These are phyloP conservation scores for Sebastes nivosus DNA, from an alignment of 2,797 vertebrate species.

Conservation along the genomic window DNA sequence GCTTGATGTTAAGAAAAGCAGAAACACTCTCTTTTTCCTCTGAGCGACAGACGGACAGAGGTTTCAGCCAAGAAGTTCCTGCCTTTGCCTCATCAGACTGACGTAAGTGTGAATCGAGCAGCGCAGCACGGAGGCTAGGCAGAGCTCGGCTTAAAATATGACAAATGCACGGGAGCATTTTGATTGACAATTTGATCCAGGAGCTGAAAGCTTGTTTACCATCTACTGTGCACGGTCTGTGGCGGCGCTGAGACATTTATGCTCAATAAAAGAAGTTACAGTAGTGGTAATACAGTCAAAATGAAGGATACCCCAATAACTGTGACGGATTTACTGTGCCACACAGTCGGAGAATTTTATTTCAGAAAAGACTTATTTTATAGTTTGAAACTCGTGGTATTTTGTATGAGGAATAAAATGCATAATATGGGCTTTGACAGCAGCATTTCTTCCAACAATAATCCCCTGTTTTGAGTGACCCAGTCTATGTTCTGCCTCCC, in stretches of 20 bases:
- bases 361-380: conserved; percentile 29
- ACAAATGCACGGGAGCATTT: conserved; percentile 17
- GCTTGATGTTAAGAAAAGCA: conserved; percentile 54
- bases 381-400: conserved; percentile 13
- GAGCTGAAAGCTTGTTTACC: conserved; percentile 65
- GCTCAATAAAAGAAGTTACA: conserved; percentile 47
- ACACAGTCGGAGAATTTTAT: conserved; percentile 9
- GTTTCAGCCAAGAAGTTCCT: conserved; percentile 32
- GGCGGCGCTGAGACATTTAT: conserved; percentile 67
- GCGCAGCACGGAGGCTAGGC: conserved; percentile 16
- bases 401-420: conserved; percentile 33
- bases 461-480: conserved; percentile 29
- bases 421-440: conserved; percentile 11
- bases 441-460: conserved; percentile 36
- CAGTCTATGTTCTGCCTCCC: conserved; percentile 4
- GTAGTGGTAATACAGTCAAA: conserved; percentile 19
- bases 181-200: conserved; percentile 61
- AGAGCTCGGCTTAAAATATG: neutral
- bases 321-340: conserved; percentile 38
- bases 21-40: conserved; percentile 36
- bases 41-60: conserved; percentile 1
- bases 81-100: conserved; percentile 52
- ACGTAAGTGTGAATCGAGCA: conserved; percentile 62
- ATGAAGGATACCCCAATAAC: conserved; percentile 42
- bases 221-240: conserved; percentile 35